These are phyloP conservation scores for Drosophila picticornis DNA, from an alignment of 2,888 invertebrate species.

Conservation along the genomic window DNA sequence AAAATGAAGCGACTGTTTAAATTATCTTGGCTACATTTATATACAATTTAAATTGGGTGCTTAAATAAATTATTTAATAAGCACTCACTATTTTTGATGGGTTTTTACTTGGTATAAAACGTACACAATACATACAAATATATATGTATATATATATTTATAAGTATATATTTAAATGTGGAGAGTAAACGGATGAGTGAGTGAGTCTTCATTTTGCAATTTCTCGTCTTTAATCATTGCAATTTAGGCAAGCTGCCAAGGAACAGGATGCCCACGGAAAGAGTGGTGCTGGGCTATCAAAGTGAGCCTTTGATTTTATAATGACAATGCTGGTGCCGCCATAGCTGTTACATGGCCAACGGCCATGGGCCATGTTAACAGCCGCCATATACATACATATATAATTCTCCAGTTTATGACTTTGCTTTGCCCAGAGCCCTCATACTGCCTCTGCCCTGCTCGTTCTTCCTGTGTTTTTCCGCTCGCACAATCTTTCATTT, in stretches of 20 bases:
- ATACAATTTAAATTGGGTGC: slow-evolving; percentile 83
- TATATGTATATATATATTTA: neutral
- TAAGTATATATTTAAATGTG: neutral
- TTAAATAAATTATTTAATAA: slow-evolving; percentile 85
- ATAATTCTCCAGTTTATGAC: slow-evolving; percentile 70
- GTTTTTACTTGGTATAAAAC: slow-evolving; percentile 10
- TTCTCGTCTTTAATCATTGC: slow-evolving; percentile 79
- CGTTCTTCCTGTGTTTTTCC: slow-evolving; percentile 10
- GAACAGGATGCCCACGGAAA: neutral
- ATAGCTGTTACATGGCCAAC: slow-evolving; percentile 72
- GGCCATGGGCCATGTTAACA: slow-evolving; percentile 20
- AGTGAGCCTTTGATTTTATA: slow-evolving; percentile 54
- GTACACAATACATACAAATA: neutral
- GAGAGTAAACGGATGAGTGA: slow-evolving; percentile 25
- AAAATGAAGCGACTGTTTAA: slow-evolving; percentile 21
- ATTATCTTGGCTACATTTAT: slow-evolving; percentile 72
- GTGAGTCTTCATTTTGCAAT: slow-evolving; percentile 77
- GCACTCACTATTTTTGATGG: slow-evolving; percentile 68
- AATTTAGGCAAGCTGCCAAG: slow-evolving; percentile 59
- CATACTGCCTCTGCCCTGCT: slow-evolving; percentile 21
- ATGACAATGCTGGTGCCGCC: slow-evolving; percentile 75
- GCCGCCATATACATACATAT: slow-evolving; percentile 28
- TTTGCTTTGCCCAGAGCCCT: slow-evolving; percentile 53
- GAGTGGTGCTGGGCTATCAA: slow-evolving; percentile 3
- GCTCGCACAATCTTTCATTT: slow-evolving; percentile 61